Evolutionary conservation across 2,888 invertebrate species (phyloP).

Genomic region (Leptopilina syphax): DNA sequence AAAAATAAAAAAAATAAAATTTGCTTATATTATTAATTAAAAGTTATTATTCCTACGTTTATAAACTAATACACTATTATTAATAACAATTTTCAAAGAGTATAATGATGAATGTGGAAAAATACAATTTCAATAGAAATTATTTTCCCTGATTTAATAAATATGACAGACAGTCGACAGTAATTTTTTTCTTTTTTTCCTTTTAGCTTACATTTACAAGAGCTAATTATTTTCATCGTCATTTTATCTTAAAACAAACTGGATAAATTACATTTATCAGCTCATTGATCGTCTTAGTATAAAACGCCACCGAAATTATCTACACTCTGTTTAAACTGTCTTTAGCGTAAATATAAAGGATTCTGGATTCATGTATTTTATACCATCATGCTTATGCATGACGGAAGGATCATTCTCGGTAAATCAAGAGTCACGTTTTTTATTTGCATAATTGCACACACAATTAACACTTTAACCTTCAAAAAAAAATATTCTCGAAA

Average conservation of each 20-base stretch:
- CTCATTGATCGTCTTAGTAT: not conserved
- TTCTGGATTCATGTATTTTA: constrained; percentile 50
- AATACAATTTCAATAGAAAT: too few relatives aligned
- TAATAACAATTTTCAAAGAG: too few relatives aligned
- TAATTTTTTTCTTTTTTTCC: not conserved
- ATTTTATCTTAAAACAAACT: not conserved
- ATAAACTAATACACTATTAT: too few relatives aligned
- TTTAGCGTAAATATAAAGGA: constrained; percentile 15
- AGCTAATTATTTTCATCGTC: not conserved
- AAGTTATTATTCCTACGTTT: too few relatives aligned
- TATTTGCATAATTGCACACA: constrained; percentile 16
- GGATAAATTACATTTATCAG: not conserved
- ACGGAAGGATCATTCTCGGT: constrained; percentile 43
- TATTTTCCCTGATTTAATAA: too few relatives aligned
- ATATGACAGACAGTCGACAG: too few relatives aligned
- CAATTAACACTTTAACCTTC: constrained; percentile 23
- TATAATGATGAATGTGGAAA: too few relatives aligned
- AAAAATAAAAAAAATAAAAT: too few relatives aligned
- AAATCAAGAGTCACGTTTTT: constrained; percentile 29
- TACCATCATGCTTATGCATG: constrained; percentile 42
- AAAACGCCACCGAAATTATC: constrained; percentile 17
- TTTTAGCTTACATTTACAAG: not conserved
- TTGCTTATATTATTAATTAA: too few relatives aligned
- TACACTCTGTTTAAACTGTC: constrained; percentile 10
- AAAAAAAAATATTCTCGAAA: constrained; percentile 34